Evolutionary conservation across 2,888 invertebrate species (phyloP).

Genomic region (Morinoia aosen): DNA sequence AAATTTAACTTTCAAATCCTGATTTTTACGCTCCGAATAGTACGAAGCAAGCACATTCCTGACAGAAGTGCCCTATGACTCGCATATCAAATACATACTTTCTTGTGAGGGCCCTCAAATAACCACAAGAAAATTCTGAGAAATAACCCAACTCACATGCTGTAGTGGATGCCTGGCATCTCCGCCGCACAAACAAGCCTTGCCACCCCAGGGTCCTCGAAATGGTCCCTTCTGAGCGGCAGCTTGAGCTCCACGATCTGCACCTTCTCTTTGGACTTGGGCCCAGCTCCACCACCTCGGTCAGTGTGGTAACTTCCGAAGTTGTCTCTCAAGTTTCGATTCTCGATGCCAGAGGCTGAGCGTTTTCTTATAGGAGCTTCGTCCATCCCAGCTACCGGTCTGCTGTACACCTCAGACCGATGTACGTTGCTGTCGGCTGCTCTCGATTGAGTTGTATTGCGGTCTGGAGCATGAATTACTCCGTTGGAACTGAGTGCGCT

Average conservation of each 20-base stretch:
- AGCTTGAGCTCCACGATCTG: conserved; percentile 47
- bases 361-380: background rate
- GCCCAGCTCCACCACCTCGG: background rate
- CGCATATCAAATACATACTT: no score
- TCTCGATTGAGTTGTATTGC: background rate
- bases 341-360: background rate
- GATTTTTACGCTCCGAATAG: no score
- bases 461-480: background rate
- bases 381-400: background rate
- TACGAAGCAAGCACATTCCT: no score
- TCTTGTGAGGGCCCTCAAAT: no score
- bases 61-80: no score
- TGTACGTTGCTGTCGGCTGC: background rate
- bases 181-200: conserved; percentile 11
- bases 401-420: background rate
- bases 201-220: conserved; percentile 33
- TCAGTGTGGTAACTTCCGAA: background rate
- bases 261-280: background rate
- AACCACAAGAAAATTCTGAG: background rate
- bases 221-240: conserved; percentile 30
- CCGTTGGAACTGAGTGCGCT: background rate
- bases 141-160: background rate
- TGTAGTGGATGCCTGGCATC: conserved; percentile 42
- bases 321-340: background rate
- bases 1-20: no score